Evolutionary conservation across 2,797 vertebrate genomes (phyloP), one percentile per base, ranked within the genome.

Genomic region (Pteronotus mesoamericanus): DNA sequence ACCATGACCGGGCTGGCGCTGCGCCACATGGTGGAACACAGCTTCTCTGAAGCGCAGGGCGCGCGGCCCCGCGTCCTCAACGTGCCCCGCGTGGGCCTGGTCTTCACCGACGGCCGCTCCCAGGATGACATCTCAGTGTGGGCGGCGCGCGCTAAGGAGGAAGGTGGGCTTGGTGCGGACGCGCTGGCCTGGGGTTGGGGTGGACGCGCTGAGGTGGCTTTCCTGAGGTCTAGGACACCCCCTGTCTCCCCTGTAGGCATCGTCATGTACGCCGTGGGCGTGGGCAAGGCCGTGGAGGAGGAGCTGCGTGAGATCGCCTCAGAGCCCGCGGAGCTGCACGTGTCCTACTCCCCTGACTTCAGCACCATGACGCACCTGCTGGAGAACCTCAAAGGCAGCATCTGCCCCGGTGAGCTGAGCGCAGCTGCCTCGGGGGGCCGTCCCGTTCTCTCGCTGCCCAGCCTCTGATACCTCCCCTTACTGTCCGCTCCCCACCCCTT

Each of bases 1-100:
- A 99, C 99, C 26, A 99, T 99, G 99, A 99, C 99, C 0, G 99
- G 99, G 10, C 98, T 99, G 97, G 99, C 99, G 1, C 98, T 99
- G 80, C 99, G 99, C 80, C 99, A 99, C 98, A 99, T 99, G 99
- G 97, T 99, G 97, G 99, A 99, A 97, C 99, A 99, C 98, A 99
- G 99, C 96, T 99, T 99, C 98, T 99, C 99, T 0, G 99, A 99
- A 98, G 98, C 98, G 0, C 99, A 99, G 95, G 99, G 99, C 0
- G 99, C 99, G 7, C 99, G 99, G 19, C 98, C 99, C 2, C 95
- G 98, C 6, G 98, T 97, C 83, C 98, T 98, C 61, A 99, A 99
- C 51, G 97, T 99, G 95, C 99, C 99, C 44, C 98, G 99, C 2
- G 98, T 99, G 0, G 99, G 99, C 53, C 98, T 99, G 14, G 99